These are phyloP conservation scores for Dicerorhinus sumatrensis DNA, from an alignment of 2,113 vertebrate species.

Conservation along the genomic window DNA sequence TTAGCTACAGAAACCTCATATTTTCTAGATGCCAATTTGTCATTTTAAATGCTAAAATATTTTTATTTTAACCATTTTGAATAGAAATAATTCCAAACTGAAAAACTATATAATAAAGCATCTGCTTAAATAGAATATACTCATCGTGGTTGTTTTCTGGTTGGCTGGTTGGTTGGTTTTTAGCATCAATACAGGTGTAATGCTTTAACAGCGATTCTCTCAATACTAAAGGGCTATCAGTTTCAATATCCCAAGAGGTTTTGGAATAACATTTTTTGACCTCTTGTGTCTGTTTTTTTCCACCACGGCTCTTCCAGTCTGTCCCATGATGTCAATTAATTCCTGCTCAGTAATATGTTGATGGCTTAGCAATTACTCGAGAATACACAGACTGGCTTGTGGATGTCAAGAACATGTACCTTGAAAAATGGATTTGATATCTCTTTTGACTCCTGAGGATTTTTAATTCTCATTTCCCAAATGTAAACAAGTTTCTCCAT, in stretches of 20 bases:
- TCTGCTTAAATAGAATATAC: neutral
- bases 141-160: neutral
- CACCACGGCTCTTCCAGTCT: neutral
- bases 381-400: neutral
- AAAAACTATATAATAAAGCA: neutral
- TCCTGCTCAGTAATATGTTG: neutral
- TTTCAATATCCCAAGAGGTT: neutral
- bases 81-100: constrained; percentile 6
- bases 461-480: constrained; percentile 22
- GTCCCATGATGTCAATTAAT: neutral
- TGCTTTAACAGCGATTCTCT: neutral
- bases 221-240: neutral
- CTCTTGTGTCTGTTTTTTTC: neutral
- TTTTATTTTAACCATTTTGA: constrained; percentile 13
- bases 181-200: neutral
- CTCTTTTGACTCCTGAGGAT: neutral
- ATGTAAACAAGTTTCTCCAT: neutral
- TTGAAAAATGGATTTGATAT: neutral
- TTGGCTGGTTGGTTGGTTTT: neutral
- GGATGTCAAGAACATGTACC: neutral
- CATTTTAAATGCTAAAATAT: constrained; percentile 35
- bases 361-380: constrained; percentile 13
- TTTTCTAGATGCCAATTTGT: neutral
- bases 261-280: neutral
- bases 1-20: neutral